Evolutionary conservation across 2,113 vertebrate genomes (phyloP).

Genomic region (Opisthocomus hoazin): DNA sequence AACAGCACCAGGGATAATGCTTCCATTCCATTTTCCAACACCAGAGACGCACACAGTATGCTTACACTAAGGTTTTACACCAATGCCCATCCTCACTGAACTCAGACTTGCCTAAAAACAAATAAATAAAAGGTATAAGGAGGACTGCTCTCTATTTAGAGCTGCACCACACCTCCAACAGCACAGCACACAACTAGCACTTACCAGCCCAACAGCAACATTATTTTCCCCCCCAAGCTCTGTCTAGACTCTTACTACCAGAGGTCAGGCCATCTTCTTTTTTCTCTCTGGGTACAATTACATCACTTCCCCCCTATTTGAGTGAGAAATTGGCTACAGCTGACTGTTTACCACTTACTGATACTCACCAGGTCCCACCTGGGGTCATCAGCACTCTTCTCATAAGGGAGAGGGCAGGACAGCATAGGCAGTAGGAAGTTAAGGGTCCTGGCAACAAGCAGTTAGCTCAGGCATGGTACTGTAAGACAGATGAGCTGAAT

Average conservation of each 20-base stretch:
- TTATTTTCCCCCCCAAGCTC: background rate
- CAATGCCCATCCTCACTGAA: background rate
- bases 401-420: background rate
- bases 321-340: background rate
- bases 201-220: background rate
- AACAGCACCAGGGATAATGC: background rate
- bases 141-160: background rate
- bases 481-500: background rate
- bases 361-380: background rate
- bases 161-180: background rate
- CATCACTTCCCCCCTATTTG: background rate
- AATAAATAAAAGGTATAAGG: background rate
- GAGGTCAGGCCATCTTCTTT: accelerated
- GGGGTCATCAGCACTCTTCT: background rate
- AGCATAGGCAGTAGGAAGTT: background rate
- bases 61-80: background rate
- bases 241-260: no score
- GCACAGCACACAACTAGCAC: background rate
- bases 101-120: background rate
- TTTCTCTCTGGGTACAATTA: accelerated
- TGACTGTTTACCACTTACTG: background rate
- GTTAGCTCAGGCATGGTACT: background rate
- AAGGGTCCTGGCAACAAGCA: background rate
- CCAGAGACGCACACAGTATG: background rate
- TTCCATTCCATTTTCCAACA: background rate